These are phyloP conservation scores for Ericerus pela DNA, from an alignment of 1,140 invertebrate genomes.

Conservation along the genomic window DNA sequence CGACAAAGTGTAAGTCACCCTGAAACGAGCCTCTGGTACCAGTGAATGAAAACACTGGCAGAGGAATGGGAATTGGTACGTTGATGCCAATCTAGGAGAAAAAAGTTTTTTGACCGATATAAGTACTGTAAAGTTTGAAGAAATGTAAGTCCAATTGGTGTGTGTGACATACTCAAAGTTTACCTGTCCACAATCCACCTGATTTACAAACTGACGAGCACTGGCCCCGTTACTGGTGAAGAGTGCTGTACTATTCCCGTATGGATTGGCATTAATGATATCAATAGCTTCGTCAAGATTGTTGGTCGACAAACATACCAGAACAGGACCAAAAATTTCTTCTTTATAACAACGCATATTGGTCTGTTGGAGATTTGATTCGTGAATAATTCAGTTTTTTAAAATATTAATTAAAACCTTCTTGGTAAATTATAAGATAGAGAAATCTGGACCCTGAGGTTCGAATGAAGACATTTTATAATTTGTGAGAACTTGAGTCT, in stretches of 20 bases:
- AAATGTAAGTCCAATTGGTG: no score
- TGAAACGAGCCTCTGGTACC: constrained; percentile 89
- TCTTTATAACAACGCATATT: constrained; percentile 93
- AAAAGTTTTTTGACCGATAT: no score
- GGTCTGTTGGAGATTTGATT: constrained; percentile 44
- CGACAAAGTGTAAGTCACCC: constrained; percentile 96
- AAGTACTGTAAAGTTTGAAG: no score
- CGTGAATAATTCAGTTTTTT: no score
- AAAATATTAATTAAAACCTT: no score
- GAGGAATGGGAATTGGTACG: constrained; percentile 94
- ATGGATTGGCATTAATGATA: constrained; percentile 87
- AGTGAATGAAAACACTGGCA: constrained; percentile 99
- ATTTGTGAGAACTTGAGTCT: no score
- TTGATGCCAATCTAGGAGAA: constrained; percentile 68
- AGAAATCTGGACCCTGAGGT: no score
- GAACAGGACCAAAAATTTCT: constrained; percentile 97
- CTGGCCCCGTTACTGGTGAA: constrained; percentile 96
- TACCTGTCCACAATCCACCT: constrained; percentile 90
- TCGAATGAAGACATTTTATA: no score
- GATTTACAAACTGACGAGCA: constrained; percentile 82
- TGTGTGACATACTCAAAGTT: no score
- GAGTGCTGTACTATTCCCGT: constrained; percentile 97
- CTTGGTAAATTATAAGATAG: no score
- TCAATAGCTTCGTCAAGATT: constrained; percentile 89
- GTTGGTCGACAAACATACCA: constrained; percentile 66